Evolutionary conservation across 2,797 vertebrate species (phyloP).

Genomic region (Tamandua tetradactyla): DNA sequence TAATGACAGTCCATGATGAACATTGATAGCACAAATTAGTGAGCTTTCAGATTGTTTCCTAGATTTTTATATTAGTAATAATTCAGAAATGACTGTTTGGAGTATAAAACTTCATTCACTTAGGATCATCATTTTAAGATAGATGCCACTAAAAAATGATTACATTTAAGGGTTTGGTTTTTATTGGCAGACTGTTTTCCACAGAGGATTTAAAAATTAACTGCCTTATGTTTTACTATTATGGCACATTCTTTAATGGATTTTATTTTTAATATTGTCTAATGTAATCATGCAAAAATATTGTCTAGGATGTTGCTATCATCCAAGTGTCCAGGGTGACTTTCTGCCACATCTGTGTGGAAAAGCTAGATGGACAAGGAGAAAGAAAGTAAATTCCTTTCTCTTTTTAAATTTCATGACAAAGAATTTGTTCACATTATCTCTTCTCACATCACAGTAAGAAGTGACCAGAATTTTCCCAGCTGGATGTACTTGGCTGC

Average conservation of each 20-base stretch:
- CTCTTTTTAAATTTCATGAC: not conserved
- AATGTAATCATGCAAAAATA: not conserved
- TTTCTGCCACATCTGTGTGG: not conserved
- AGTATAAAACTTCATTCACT: not conserved
- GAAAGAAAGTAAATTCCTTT: not conserved
- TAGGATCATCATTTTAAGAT: not conserved
- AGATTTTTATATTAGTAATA: not conserved
- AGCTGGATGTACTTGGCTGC: not conserved
- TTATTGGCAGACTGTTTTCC: not conserved
- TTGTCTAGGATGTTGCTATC: not conserved
- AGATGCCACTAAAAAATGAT: not conserved
- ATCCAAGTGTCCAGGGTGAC: not conserved
- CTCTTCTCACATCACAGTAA: not conserved
- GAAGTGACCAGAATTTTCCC: not conserved
- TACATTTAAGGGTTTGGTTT: not conserved
- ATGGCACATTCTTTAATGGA: not conserved
- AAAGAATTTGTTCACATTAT: not conserved
- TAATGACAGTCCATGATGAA: not conserved
- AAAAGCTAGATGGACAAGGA: not conserved
- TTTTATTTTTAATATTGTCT: not conserved
- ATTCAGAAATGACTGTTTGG: not conserved
- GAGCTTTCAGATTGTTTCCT: not conserved
- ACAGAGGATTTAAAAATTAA: not conserved
- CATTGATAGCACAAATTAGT: not conserved
- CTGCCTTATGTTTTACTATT: not conserved